Conservation (phyloP, 2,888 invertebrate species). For the Plagodis pulveraria region DNA sequence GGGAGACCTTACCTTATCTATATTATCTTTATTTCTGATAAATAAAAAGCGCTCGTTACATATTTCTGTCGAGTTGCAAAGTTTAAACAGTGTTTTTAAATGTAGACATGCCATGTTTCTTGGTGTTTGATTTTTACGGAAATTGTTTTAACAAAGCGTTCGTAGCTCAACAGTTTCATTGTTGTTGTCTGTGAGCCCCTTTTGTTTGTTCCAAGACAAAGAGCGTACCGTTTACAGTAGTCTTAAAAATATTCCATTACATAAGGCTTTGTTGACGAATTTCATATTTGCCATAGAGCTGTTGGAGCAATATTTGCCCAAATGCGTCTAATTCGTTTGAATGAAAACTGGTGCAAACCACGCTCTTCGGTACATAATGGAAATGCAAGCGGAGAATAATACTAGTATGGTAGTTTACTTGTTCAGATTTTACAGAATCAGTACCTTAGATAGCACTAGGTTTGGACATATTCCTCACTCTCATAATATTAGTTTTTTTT, state of each 20-base stretch:
- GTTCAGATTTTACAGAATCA: not conserved
- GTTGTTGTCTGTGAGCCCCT: slow-evolving; percentile 35
- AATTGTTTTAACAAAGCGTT: slow-evolving; percentile 40
- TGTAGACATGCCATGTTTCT: slow-evolving; percentile 10
- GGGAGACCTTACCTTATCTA: too few relatives aligned
- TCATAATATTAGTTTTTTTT: too few relatives aligned
- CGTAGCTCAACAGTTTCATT: slow-evolving; percentile 36
- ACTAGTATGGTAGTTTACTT: not conserved
- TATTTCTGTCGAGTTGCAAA: not conserved
- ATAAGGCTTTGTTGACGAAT: too few relatives aligned
- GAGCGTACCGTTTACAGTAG: too few relatives aligned
- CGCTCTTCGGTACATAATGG: slow-evolving; percentile 59
- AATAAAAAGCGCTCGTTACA: too few relatives aligned
- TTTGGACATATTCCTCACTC: too few relatives aligned
- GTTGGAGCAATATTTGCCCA: too few relatives aligned
- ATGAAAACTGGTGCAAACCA: slow-evolving; percentile 62
- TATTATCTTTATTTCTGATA: too few relatives aligned
- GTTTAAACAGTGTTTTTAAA: slow-evolving; percentile 5
- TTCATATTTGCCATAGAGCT: too few relatives aligned
- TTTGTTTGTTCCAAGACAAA: slow-evolving; percentile 38
- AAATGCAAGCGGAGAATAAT: slow-evolving; percentile 43
- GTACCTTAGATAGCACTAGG: too few relatives aligned
- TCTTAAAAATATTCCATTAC: too few relatives aligned
- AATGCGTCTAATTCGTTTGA: slow-evolving; percentile 33
- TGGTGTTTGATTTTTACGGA: slow-evolving; percentile 17